These are phyloP conservation scores for Thymelicus acteon DNA, from an alignment of 2,888 invertebrate species.

Conservation along the genomic window DNA sequence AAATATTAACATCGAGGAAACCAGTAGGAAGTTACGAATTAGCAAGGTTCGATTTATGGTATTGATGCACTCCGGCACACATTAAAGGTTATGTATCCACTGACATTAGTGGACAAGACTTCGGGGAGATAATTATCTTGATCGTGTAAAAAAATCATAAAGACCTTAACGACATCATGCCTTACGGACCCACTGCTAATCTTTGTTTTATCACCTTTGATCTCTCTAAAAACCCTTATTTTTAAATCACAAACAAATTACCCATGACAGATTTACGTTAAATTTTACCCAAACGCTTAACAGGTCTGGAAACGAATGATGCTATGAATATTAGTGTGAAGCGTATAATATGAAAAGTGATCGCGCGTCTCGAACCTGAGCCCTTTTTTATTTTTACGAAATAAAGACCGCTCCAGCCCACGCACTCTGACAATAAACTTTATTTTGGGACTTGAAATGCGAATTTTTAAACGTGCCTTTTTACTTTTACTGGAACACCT, in stretches of 20 bases:
- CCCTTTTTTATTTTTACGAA: constrained; percentile 47
- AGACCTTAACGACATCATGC: background rate
- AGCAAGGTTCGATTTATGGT: too few species aligned
- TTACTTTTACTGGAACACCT: constrained; percentile 61
- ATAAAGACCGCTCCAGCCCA: constrained; percentile 56
- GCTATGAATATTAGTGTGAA: constrained; percentile 37
- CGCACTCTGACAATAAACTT: constrained; percentile 72
- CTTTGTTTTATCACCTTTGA: constrained; percentile 21
- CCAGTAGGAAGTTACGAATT: too few species aligned
- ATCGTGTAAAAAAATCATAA: constrained; percentile 7
- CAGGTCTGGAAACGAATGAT: constrained; percentile 38
- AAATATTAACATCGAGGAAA: too few species aligned
- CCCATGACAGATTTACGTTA: constrained; percentile 36
- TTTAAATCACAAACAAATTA: constrained; percentile 33
- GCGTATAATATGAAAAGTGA: constrained; percentile 41
- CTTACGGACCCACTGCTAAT: constrained; percentile 6
- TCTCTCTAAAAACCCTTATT: constrained; percentile 13
- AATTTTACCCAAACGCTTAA: constrained; percentile 33
- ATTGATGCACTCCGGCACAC: too few species aligned
- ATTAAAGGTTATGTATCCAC: background rate
- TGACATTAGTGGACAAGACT: background rate
- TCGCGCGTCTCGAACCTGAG: constrained; percentile 22
- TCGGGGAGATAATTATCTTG: background rate
- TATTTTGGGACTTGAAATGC: constrained; percentile 70
- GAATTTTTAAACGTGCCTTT: constrained; percentile 59